phyloP scores from a whole-genome alignment of 2,797 vertebrate genomes.

The Lepus townsendii region DNA sequence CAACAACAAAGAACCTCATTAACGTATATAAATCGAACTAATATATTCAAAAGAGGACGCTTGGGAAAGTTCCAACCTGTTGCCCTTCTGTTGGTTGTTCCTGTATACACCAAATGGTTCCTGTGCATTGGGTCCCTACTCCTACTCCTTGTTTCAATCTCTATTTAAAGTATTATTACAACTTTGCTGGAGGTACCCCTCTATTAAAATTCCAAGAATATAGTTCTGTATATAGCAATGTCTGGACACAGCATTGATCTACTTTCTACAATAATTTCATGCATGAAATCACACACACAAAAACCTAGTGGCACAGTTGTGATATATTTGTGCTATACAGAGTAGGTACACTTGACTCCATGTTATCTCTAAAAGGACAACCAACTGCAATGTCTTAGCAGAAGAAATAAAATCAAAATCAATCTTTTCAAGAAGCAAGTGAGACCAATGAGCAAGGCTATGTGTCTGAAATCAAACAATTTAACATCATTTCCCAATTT shows the following conservation, averaged over 20 bases:
- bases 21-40: constrained; percentile 34
- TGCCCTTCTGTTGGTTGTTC: background rate
- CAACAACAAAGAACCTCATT: background rate
- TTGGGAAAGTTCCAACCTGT: background rate
- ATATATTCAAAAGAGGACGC: constrained; percentile 21
- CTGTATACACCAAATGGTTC: background rate
- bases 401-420: constrained; percentile 88
- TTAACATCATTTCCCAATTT: constrained; percentile 62
- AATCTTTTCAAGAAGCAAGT: constrained; percentile 90
- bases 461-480: constrained; percentile 83
- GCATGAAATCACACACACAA: constrained; percentile 85
- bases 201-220: constrained; percentile 83
- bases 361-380: constrained; percentile 87
- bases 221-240: constrained; percentile 80
- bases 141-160: background rate
- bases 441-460: constrained; percentile 85
- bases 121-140: background rate
- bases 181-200: constrained; percentile 85
- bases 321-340: constrained; percentile 88
- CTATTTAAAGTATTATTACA: constrained; percentile 62
- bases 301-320: constrained; percentile 81
- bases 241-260: constrained; percentile 85
- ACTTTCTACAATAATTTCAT: constrained; percentile 88
- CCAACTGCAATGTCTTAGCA: constrained; percentile 90
- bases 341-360: constrained; percentile 89